Evolutionary conservation across 2,888 invertebrate genomes (phyloP).

Genomic region (Napeogenes inachia): DNA sequence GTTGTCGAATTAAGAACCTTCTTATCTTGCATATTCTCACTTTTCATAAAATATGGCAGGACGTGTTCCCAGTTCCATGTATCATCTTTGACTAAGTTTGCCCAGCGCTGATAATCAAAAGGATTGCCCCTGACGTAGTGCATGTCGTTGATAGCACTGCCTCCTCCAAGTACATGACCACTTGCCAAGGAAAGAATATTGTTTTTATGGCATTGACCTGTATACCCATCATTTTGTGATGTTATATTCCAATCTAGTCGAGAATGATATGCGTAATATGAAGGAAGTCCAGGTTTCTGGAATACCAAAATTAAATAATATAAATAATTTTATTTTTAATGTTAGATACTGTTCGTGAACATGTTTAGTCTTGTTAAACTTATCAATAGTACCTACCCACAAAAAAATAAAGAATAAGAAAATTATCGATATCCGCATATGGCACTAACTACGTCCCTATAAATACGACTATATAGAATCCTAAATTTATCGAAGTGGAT

Average conservation of each 20-base stretch:
- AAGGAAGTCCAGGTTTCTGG: constrained; percentile 36
- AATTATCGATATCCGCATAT: no score
- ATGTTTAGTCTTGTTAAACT: no score
- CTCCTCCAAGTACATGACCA: constrained; percentile 7
- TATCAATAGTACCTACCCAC: no score
- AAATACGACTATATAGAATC: no score
- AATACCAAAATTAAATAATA: background rate
- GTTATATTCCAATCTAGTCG: constrained; percentile 36
- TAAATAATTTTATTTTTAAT: no score
- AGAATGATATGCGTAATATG: constrained; percentile 27
- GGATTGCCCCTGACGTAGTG: constrained; percentile 35
- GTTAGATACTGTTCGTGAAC: no score
- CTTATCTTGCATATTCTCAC: constrained; percentile 34
- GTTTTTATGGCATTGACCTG: constrained; percentile 14
- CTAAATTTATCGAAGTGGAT: no score
- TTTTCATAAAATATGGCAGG: constrained; percentile 36
- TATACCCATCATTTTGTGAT: constrained; percentile 33
- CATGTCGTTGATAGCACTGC: constrained; percentile 29
- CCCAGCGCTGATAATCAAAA: constrained; percentile 36
- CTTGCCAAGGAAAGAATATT: constrained; percentile 8
- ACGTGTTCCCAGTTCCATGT: constrained; percentile 35
- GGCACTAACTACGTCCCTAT: no score
- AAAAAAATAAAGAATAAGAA: no score
- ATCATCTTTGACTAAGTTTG: constrained; percentile 28
- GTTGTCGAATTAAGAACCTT: constrained; percentile 29